Base-by-base conservation (phyloP, 2,113 vertebrate genomes). In the Galemys pyrenaicus region DNA sequence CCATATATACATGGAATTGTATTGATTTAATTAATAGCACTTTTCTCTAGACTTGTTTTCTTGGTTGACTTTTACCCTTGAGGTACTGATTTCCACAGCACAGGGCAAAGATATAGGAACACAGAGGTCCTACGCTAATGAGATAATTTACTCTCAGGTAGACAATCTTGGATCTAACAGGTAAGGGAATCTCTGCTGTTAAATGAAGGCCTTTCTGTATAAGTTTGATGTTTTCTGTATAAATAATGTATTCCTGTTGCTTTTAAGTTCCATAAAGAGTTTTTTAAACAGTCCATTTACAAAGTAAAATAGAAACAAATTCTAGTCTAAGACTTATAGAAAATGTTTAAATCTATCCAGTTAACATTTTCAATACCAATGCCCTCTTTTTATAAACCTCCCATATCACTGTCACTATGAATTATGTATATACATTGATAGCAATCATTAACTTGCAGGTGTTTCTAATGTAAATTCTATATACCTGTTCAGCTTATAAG, bases 361-460 rank as follows among this genome's bases (percentile, higher is more conserved):
- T 26, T 87, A 87, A 44, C 60, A 51, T 89, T 89, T 96, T 89
- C 64, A 85, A 24, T 58, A 60, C 24, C 79, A 74, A 87, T 41
- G 44, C 74, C 64, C 46, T 92, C 73, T 96, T 88, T 89, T 93
- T 83, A 79, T 20, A 95, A 96, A 84, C 8, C 8, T 67, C 39
- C 22, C 78, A 58, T 28, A 39, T 60, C 30, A 91, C 22, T 74
- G 13, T 86, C 58, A 86, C 58, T 70, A 89, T 73, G 51, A 91
- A 92, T 79, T 86, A 79, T 80, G 4, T 79, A 89, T 44, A 51
- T 70, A 13, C 44, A 89, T 4, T 85, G 37, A 71, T 20, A 85
- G 44, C 73, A 81, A 79, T 82, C 74, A 93, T 80, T 91, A 91
- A 94, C 71, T 58, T 79, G 64, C 64, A 87, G 49, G 41, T 86